phyloP scores from a whole-genome alignment of 53 echinoderm and acorn worm genomes.

The Zoroaster sp. region DNA sequence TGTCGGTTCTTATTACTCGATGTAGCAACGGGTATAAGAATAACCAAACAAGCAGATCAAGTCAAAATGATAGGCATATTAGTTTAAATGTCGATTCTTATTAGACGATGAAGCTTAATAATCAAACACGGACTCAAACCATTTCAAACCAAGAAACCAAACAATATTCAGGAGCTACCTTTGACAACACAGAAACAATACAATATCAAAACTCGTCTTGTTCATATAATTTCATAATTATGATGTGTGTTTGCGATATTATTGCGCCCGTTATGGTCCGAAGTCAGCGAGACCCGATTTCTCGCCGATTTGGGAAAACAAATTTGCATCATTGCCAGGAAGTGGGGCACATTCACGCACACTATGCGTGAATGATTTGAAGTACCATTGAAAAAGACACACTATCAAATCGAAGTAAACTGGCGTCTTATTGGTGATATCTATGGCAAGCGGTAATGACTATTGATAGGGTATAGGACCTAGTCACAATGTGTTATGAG shows the following conservation, averaged over 20 bases:
- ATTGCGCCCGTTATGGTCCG: background rate
- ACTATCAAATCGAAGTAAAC: background rate
- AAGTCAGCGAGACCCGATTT: background rate
- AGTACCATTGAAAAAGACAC: background rate
- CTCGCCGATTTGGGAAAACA: background rate
- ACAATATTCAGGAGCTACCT: background rate
- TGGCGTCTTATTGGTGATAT: too few species aligned
- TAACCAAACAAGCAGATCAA: too few species aligned
- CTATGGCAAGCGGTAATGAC: too few species aligned
- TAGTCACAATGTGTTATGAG: too few species aligned
- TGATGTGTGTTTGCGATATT: background rate
- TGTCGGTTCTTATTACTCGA: too few species aligned
- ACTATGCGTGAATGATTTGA: background rate
- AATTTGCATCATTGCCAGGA: background rate
- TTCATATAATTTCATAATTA: background rate
- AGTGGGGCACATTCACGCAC: background rate
- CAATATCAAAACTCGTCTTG: background rate
- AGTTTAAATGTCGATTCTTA: too few species aligned
- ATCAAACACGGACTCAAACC: too few species aligned
- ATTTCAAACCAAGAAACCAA: background rate
- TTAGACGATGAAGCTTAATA: too few species aligned
- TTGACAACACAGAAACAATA: background rate
- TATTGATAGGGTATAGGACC: too few species aligned
- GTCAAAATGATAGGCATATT: too few species aligned
- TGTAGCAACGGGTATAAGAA: too few species aligned